Evolutionary conservation across 2,797 vertebrate genomes (phyloP).

Genomic region (Tenualosa ilisha): DNA sequence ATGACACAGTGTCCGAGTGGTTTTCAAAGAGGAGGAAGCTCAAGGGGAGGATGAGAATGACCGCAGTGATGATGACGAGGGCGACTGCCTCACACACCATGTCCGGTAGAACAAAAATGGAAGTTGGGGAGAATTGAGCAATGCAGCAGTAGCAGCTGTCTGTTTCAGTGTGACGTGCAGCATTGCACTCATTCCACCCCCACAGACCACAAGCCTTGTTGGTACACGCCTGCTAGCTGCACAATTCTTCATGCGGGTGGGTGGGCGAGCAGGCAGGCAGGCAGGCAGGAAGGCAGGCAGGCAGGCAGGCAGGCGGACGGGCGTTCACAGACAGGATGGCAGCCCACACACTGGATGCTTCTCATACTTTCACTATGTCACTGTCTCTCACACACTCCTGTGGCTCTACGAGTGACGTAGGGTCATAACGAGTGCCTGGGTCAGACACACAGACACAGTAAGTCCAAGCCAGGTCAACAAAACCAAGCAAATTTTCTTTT

Average conservation of each 20-base stretch:
- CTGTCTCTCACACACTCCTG: background rate
- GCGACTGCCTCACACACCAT: background rate
- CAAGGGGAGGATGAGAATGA: background rate
- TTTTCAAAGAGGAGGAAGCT: background rate
- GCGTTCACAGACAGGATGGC: background rate
- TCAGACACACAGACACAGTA: background rate
- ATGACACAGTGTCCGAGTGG: background rate
- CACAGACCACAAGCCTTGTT: background rate
- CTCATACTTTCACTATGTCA: background rate
- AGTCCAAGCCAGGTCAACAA: background rate
- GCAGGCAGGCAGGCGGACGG: background rate
- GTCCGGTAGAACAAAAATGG: background rate
- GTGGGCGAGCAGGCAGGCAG: background rate
- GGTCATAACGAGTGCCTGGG: background rate
- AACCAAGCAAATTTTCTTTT: background rate
- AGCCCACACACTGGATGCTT: background rate
- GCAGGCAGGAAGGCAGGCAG: background rate
- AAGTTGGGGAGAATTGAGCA: background rate
- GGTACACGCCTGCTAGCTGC: background rate
- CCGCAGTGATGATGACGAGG: background rate
- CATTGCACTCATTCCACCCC: background rate
- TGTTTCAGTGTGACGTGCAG: background rate
- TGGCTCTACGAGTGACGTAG: background rate
- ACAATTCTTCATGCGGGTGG: background rate
- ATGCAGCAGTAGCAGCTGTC: background rate